Evolutionary conservation across 2,797 vertebrate genomes (phyloP).

Genomic region (Poliocrania exsul): DNA sequence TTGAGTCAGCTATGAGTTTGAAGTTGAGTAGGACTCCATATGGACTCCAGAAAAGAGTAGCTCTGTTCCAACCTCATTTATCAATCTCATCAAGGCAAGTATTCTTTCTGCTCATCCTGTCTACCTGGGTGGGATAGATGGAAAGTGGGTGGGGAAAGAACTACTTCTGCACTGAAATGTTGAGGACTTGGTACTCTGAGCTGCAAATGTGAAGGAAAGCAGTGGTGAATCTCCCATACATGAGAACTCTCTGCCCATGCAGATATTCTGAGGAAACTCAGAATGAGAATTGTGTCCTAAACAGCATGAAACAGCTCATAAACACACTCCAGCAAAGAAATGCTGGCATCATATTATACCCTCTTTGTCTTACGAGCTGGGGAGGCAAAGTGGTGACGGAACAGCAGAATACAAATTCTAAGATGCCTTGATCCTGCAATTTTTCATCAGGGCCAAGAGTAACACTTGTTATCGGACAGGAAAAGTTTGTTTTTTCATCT

Average conservation of each 20-base stretch:
- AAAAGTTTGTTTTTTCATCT: constrained; percentile 35
- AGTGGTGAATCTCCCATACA: background rate
- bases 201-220: background rate
- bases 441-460: background rate
- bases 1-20: constrained; percentile 19
- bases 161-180: background rate
- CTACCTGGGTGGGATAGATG: constrained; percentile 68
- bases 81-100: constrained; percentile 64
- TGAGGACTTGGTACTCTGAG: background rate
- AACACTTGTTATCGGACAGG: background rate
- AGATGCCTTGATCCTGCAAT: background rate
- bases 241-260: background rate
- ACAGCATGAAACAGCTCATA: background rate
- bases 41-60: constrained; percentile 57
- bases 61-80: constrained; percentile 60
- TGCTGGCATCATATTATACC: background rate
- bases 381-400: constrained; percentile 1
- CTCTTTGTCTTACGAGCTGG: background rate
- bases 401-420: background rate
- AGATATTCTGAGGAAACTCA: background rate
- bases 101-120: constrained; percentile 56
- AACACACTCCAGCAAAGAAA: background rate
- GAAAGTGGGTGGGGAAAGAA: constrained; percentile 47
- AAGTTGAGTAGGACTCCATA: constrained; percentile 52
- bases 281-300: background rate